A percentile compares a stretch with the other conserved stretches of the same genome.
phyloP scores from a whole-genome alignment of 2,797 vertebrate genomes.

The Coregonus suidteri region DNA sequence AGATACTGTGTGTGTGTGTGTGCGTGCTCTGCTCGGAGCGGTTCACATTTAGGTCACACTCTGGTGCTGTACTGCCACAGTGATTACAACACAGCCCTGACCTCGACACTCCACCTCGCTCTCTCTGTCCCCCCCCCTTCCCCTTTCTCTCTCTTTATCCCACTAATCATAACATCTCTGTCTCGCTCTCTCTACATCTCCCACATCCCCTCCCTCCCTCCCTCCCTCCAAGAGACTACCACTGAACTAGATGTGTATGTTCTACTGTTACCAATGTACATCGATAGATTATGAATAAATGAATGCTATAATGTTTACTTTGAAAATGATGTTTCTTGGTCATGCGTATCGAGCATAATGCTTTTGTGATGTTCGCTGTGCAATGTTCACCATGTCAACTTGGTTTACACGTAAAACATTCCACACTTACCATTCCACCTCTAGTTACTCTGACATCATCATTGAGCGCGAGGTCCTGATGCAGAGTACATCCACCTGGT shows the following conservation, averaged over 20 bases:
- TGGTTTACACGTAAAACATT: background rate
- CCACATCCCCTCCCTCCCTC: background rate
- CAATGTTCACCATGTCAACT: background rate
- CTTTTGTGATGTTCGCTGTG: background rate
- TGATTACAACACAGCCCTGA: slow-evolving; percentile 68
- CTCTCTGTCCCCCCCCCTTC: slow-evolving; percentile 21
- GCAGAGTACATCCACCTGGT: slow-evolving; percentile 98
- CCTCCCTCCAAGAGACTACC: slow-evolving; percentile 4
- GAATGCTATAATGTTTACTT: background rate
- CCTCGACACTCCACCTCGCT: background rate
- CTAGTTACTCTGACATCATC: slow-evolving; percentile 91
- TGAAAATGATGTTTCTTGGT: background rate
- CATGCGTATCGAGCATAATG: too few relatives aligned
- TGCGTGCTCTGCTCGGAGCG: slow-evolving; percentile 47
- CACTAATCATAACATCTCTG: background rate
- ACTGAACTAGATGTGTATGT: background rate
- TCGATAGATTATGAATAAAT: background rate
- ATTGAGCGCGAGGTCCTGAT: slow-evolving; percentile 95
- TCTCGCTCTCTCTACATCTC: slow-evolving; percentile 9
- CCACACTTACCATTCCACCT: background rate
- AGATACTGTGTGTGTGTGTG: slow-evolving; percentile 13
- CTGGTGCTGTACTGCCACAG: slow-evolving; percentile 46
- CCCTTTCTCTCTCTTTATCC: background rate
- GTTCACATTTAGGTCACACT: slow-evolving; percentile 72
- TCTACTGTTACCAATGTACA: background rate